Conservation (phyloP, 2,797 vertebrate species). For the Alca torda region DNA sequence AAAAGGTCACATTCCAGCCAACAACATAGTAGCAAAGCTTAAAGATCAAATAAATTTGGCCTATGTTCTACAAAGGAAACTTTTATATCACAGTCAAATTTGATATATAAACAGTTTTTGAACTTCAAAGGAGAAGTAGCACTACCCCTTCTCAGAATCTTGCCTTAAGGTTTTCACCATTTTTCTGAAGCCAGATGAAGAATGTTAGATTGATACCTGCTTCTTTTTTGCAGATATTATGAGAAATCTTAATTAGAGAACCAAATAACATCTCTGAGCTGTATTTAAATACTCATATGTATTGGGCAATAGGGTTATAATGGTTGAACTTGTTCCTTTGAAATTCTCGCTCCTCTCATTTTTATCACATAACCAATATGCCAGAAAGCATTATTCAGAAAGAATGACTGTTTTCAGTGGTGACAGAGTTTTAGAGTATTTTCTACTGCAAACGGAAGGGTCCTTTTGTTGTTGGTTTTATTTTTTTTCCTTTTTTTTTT, state of each 20-base stretch:
- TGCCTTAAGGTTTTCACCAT: background rate
- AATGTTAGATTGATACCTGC: background rate
- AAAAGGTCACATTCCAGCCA: background rate
- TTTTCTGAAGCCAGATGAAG: background rate
- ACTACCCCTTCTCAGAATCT: background rate
- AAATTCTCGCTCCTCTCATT: background rate
- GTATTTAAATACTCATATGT: background rate
- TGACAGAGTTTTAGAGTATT: background rate
- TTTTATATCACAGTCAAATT: background rate
- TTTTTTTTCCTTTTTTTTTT: background rate
- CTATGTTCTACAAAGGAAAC: background rate
- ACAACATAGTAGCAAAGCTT: background rate
- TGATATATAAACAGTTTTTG: background rate
- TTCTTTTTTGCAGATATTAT: background rate
- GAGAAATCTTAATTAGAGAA: background rate
- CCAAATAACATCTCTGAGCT: background rate
- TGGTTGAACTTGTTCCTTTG: background rate
- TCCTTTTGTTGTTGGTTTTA: background rate
- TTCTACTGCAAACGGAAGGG: background rate
- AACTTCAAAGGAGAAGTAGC: background rate
- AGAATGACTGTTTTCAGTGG: background rate
- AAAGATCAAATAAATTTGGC: background rate
- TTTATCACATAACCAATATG: background rate
- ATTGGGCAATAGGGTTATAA: background rate
- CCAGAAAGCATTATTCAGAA: background rate